Evolutionary conservation across 2,888 invertebrate species (phyloP).

Genomic region (Philereme vetulata): DNA sequence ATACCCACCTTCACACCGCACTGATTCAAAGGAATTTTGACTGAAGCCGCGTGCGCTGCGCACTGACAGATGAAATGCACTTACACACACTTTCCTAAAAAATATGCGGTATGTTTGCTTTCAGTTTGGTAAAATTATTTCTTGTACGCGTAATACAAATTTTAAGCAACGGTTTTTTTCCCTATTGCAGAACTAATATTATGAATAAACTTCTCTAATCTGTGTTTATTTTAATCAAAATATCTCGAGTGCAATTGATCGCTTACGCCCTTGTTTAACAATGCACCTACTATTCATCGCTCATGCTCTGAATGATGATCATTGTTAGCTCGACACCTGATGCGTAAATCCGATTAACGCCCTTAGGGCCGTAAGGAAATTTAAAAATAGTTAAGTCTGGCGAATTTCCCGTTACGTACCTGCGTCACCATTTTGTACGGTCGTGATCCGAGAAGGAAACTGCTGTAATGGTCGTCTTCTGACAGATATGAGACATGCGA

Average conservation of each 20-base stretch:
- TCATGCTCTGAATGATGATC: too few species aligned
- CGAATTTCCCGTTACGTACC: constrained; percentile 28
- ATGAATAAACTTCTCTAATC: too few species aligned
- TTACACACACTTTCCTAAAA: constrained; percentile 11
- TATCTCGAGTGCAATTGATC: too few species aligned
- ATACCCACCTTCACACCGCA: constrained; percentile 13
- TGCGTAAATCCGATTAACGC: too few species aligned
- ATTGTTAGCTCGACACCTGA: too few species aligned
- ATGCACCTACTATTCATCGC: too few species aligned
- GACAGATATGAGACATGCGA: constrained; percentile 21
- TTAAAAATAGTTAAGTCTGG: constrained; percentile 21
- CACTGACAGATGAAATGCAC: constrained; percentile 5
- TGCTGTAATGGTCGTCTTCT: constrained; percentile 21
- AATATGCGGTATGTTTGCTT: neutral
- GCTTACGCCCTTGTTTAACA: too few species aligned
- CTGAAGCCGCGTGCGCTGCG: neutral
- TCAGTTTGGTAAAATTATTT: neutral
- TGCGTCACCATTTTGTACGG: constrained; percentile 24
- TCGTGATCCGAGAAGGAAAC: constrained; percentile 20
- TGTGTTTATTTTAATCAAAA: too few species aligned
- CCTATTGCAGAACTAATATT: too few species aligned
- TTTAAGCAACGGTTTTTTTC: too few species aligned
- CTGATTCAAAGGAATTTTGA: constrained; percentile 13
- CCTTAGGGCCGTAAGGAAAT: too few species aligned
- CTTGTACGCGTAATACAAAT: too few species aligned